Percentiles rank a stretch among this genome's conserved stretches.
phyloP scores from a whole-genome alignment of 2,113 vertebrate genomes.

The Dasyurus viverrinus region DNA sequence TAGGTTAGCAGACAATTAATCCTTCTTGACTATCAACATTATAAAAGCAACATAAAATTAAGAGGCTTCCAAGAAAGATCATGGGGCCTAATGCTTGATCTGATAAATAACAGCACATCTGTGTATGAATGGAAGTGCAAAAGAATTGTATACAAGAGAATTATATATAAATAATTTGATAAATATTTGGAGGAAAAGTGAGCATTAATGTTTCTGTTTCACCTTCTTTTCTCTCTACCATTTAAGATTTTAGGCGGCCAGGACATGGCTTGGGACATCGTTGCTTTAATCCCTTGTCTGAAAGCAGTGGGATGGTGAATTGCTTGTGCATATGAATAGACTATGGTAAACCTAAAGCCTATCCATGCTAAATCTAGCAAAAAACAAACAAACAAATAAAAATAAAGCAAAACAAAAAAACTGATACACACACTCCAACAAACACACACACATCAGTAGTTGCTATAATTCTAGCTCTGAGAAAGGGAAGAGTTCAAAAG shows the following conservation, averaged over 20 bases:
- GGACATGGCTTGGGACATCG: background rate
- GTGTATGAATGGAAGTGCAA: background rate
- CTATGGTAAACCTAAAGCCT: background rate
- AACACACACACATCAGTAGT: background rate
- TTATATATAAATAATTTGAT: background rate
- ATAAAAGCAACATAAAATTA: background rate
- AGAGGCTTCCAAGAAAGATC: background rate
- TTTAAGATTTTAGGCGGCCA: background rate
- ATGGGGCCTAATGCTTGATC: background rate
- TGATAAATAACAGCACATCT: background rate
- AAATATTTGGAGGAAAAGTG: background rate
- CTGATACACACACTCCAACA: too few species aligned
- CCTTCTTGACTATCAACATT: background rate
- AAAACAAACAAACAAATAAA: background rate
- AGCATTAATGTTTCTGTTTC: background rate
- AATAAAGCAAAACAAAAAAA: too few species aligned
- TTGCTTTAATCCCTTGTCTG: background rate
- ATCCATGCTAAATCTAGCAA: background rate
- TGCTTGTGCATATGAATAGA: background rate
- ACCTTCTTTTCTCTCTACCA: background rate
- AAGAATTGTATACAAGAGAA: background rate
- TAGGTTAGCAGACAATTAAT: slow-evolving; percentile 10
- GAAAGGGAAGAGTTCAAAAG: background rate
- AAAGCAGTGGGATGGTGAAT: background rate
- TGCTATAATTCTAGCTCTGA: background rate